Percentiles rank a stretch among this genome's conserved stretches.
phyloP scores from a whole-genome alignment of 35 echinoderm and acorn worm species.

The Hemicentrotus pulcherrimus region DNA sequence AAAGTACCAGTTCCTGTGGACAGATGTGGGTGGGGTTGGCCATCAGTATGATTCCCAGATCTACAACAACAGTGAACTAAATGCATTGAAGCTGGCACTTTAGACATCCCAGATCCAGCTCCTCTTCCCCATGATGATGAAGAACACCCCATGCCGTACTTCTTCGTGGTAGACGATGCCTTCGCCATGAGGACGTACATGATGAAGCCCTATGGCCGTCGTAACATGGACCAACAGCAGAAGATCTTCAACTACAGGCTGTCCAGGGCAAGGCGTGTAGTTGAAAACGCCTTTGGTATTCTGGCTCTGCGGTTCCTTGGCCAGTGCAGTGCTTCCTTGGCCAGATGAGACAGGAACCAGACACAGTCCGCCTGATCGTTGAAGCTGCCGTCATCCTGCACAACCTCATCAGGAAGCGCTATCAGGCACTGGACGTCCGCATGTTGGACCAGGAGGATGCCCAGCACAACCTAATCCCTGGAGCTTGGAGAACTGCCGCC shows the following conservation, averaged over 20 bases:
- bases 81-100: conserved; percentile 49
- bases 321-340: conserved; percentile 31
- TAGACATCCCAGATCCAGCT: conserved; percentile 28
- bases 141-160: neutral
- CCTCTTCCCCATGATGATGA: conserved; percentile 20
- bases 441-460: conserved; percentile 1
- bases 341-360: conserved; percentile 29
- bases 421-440: conserved; percentile 26
- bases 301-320: neutral
- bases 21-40: conserved; percentile 70
- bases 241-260: too few relatives aligned
- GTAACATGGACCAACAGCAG: too few relatives aligned
- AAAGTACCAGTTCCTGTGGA: conserved; percentile 43
- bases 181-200: conserved; percentile 33
- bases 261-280: too few relatives aligned
- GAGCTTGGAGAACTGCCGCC: too few relatives aligned
- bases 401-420: conserved; percentile 33
- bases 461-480: too few relatives aligned
- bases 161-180: conserved; percentile 11
- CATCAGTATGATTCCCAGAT: conserved; percentile 44
- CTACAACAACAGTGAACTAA: conserved; percentile 45
- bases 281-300: too few relatives aligned
- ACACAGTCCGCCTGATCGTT: conserved; percentile 17
- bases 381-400: conserved; percentile 20
- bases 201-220: neutral